Evolutionary conservation across 2,888 invertebrate species (phyloP).

Genomic region (Drosophila histrio): DNA sequence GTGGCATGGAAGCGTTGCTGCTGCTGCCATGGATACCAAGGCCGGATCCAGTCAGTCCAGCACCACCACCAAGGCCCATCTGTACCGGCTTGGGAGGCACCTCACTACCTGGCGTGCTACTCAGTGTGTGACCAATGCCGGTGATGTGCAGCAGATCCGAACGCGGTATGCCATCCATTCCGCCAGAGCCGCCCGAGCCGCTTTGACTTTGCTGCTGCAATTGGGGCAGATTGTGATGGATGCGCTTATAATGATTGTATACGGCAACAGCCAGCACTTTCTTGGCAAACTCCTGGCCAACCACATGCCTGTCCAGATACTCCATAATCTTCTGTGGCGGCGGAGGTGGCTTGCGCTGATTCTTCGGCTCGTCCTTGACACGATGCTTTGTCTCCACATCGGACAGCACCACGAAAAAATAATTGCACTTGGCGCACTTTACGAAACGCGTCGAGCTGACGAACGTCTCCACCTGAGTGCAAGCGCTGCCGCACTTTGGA

Average conservation of each 20-base stretch:
- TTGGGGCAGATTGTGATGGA: conserved; percentile 94
- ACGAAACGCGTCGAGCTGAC: conserved; percentile 98
- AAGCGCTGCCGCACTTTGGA: conserved; percentile 98
- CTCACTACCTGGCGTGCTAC: conserved; percentile 83
- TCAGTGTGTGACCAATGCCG: conserved; percentile 89
- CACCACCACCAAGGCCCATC: conserved; percentile 59
- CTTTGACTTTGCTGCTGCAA: conserved; percentile 63
- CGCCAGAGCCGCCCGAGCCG: conserved; percentile 39
- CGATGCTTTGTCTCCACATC: conserved; percentile 95
- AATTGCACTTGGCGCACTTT: conserved; percentile 98
- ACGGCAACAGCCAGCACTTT: conserved; percentile 99
- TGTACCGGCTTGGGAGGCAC: conserved; percentile 76
- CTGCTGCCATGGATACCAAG: conserved; percentile 39
- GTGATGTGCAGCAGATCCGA: conserved; percentile 93
- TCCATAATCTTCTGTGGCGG: conserved; percentile 98
- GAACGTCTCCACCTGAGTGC: conserved; percentile 98
- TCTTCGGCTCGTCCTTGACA: conserved; percentile 90
- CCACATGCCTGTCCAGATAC: conserved; percentile 97
- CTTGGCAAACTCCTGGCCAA: conserved; percentile 98
- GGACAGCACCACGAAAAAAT: conserved; percentile 97
- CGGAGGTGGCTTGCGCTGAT: conserved; percentile 93
- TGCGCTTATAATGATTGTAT: conserved; percentile 99
- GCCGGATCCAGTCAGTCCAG: conserved; percentile 51
- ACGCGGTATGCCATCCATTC: conserved; percentile 81
- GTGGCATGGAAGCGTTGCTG: conserved; percentile 14